Conservation (phyloP, 2,113 vertebrate species). For the Plecotus auritus region DNA sequence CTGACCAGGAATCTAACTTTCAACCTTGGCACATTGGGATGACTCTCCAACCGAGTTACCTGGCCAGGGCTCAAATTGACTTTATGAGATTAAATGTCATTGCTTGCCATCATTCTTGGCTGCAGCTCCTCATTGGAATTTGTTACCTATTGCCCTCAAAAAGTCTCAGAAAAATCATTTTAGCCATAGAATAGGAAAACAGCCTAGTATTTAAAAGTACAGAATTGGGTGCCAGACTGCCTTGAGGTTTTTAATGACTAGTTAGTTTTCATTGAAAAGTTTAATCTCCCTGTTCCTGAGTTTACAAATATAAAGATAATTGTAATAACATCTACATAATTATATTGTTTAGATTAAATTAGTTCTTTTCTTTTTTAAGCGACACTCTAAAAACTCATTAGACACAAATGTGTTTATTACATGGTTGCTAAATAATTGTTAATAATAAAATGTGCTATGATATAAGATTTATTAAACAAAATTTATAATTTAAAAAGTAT, state of each 20-base stretch:
- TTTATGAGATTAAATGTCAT: background rate
- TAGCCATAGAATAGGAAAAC: background rate
- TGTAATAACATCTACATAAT: background rate
- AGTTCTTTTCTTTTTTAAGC: background rate
- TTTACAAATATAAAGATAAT: background rate
- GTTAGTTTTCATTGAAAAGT: background rate
- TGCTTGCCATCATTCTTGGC: background rate
- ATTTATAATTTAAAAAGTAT: conserved; percentile 42
- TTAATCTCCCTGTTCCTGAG: background rate
- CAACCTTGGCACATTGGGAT: background rate
- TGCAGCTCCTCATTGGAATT: background rate
- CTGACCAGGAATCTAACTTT: background rate
- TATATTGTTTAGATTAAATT: background rate
- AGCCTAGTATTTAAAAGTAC: background rate
- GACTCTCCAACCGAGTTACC: background rate
- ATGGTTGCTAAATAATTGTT: background rate
- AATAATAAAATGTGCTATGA: background rate
- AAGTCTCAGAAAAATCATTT: background rate
- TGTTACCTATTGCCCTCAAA: background rate
- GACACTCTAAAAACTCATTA: background rate
- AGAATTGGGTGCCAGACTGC: background rate
- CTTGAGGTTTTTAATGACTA: background rate
- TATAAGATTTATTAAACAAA: background rate
- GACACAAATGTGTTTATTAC: background rate
- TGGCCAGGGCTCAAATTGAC: background rate